Percentiles rank a stretch among this genome's conserved stretches.
phyloP scores from a whole-genome alignment of 2,113 vertebrate species.

The Megaptera novaeangliae region DNA sequence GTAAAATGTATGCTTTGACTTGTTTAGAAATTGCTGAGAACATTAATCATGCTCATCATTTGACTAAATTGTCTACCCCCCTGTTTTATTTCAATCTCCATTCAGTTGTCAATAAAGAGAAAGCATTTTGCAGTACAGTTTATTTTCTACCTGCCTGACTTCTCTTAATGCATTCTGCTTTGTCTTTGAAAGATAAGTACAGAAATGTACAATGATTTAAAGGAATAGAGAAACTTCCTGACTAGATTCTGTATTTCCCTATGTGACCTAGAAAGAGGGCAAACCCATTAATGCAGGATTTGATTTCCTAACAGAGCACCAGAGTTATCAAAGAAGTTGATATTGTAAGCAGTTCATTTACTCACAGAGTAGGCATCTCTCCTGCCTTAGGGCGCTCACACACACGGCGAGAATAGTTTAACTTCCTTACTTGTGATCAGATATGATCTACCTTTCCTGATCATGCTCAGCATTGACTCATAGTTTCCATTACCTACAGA shows the following conservation, averaged over 20 bases:
- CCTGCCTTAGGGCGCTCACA: neutral
- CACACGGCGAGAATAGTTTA: neutral
- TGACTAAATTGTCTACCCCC: neutral
- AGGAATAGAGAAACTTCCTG: neutral
- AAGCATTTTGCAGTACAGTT: neutral
- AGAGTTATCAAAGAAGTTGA: neutral
- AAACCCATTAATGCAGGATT: neutral
- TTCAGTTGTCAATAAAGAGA: slow-evolving; percentile 6
- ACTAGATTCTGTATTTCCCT: neutral
- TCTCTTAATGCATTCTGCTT: slow-evolving; percentile 1
- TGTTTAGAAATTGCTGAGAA: slow-evolving; percentile 19
- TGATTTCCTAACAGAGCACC: neutral
- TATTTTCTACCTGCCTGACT: neutral
- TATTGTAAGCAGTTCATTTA: neutral
- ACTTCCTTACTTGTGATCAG: neutral
- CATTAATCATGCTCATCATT: neutral
- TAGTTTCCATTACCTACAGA: neutral
- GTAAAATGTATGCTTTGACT: neutral
- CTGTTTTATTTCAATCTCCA: neutral
- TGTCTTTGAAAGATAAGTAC: slow-evolving; percentile 1
- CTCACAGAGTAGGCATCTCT: neutral
- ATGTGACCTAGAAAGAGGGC: neutral
- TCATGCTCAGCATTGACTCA: neutral
- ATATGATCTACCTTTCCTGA: neutral
- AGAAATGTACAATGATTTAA: neutral